A percentile compares a stretch with the other conserved stretches of the same genome.
phyloP scores from a whole-genome alignment of 92 coral and sea anemone genomes.

The Epizoanthus illoricatus region DNA sequence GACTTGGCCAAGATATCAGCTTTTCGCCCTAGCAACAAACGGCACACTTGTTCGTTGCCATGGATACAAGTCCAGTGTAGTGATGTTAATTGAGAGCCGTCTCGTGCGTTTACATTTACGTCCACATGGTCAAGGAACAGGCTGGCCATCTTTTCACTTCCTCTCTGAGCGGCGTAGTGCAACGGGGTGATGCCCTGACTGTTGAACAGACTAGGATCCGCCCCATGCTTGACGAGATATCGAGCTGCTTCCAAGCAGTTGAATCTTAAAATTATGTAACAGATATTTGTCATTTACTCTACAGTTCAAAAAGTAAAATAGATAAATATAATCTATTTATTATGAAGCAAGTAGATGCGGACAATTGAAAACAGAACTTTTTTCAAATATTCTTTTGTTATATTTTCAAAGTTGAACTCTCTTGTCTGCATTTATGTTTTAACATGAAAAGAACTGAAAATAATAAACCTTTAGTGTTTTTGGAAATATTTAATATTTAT shows the following conservation, averaged over 20 bases:
- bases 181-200: constrained; percentile 32
- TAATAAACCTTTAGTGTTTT: too few species aligned
- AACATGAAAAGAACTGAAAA: too few species aligned
- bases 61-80: constrained; percentile 48
- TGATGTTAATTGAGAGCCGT: constrained; percentile 43
- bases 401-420: too few species aligned
- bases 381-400: too few species aligned
- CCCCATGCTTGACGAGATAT: not conserved
- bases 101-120: constrained; percentile 48
- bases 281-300: too few species aligned
- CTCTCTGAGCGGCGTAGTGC: constrained; percentile 28
- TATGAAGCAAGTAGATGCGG: too few species aligned
- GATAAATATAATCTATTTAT: too few species aligned
- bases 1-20: constrained; percentile 35
- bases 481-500: too few species aligned
- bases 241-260: constrained; percentile 29
- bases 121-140: constrained; percentile 16
- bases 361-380: too few species aligned
- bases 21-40: constrained; percentile 24
- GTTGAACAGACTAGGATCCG: constrained; percentile 12
- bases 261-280: constrained; percentile 2
- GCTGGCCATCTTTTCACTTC: constrained; percentile 17
- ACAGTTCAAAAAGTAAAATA: too few species aligned
- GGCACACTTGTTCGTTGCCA: constrained; percentile 35
- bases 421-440: too few species aligned